phyloP scores from a whole-genome alignment of 2,888 invertebrate genomes.

The Timema podura region DNA sequence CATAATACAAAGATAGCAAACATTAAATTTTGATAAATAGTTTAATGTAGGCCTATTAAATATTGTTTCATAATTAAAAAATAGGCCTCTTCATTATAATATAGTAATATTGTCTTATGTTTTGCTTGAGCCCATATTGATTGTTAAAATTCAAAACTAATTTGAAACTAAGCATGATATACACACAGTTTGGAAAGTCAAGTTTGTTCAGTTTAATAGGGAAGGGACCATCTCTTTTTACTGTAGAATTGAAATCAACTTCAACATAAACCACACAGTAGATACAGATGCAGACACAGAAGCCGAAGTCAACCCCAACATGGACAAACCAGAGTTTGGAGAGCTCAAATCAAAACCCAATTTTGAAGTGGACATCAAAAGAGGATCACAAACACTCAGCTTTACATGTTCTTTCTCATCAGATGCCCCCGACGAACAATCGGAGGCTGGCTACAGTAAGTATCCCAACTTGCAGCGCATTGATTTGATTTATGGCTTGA shows the following conservation, averaged over 20 bases:
- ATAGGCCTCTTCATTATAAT: no score
- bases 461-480: no score
- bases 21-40: no score
- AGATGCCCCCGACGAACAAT: slow-evolving; percentile 53
- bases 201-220: no score
- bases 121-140: not conserved
- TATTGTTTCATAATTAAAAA: no score
- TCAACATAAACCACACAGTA: slow-evolving; percentile 94
- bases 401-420: slow-evolving; percentile 78
- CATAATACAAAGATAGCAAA: no score
- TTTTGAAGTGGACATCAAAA: slow-evolving; percentile 82
- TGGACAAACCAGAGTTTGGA: slow-evolving; percentile 71
- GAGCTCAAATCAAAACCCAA: slow-evolving; percentile 89
- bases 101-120: no score
- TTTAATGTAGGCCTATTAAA: no score
- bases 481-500: no score
- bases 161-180: not conserved
- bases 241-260: slow-evolving; percentile 66
- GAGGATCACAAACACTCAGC: slow-evolving; percentile 71
- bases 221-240: not conserved
- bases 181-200: no score
- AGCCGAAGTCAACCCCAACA: slow-evolving; percentile 55
- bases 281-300: slow-evolving; percentile 73
- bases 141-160: not conserved
- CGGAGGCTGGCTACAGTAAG: slow-evolving; percentile 71